Base-by-base conservation (phyloP, 2,113 vertebrate genomes). In the Epinephelus fuscoguttatus region DNA sequence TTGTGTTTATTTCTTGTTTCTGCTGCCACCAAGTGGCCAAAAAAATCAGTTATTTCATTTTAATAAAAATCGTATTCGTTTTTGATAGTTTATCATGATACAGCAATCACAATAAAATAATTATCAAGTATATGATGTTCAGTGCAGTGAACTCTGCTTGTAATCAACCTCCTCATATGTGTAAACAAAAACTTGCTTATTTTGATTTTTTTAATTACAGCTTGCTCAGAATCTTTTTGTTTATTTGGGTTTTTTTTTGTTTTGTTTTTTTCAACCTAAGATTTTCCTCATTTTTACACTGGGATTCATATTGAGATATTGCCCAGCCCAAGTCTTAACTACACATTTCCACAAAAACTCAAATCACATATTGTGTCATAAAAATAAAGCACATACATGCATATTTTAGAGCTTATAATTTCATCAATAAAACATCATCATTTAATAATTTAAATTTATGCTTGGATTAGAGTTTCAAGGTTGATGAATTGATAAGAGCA, bases 401-500 rank as follows among this genome's bases (percentile, higher is more conserved):
- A 45, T 45, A 45, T 45, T 45, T 59, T 42, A 55, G 14, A 67
- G 17, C 23, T 56, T 2, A 12, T 68, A 4, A 56, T 57, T 47
- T n/a, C 45, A n/a, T 77, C 33, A 49, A 49, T 59, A 21, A 47
- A 63, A 71, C 37, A 55, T 80, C 0, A 1, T 10, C 4, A 52
- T 45, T 18, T 21, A 62, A 30, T 52, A 27, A 53, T 55, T 70
- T n/a, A 56, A 84, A 2, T 76, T 67, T 79, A 8, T 75, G 57
- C 18, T 25, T 68, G 9, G 12, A 72, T 42, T 40, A 63, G 37
- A 70, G 63, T 75, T 59, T 70, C 27, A 80, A 63, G 80, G 70
- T 66, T 63, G 23, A 67, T 82, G 67, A 86, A 67, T 45, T 59
- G 73, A 63, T 74, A 25, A 74, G 13, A 81, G 12, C 56, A 70